phyloP scores from a whole-genome alignment of 2,113 vertebrate species.

The Sinocyclocheilus grahami region DNA sequence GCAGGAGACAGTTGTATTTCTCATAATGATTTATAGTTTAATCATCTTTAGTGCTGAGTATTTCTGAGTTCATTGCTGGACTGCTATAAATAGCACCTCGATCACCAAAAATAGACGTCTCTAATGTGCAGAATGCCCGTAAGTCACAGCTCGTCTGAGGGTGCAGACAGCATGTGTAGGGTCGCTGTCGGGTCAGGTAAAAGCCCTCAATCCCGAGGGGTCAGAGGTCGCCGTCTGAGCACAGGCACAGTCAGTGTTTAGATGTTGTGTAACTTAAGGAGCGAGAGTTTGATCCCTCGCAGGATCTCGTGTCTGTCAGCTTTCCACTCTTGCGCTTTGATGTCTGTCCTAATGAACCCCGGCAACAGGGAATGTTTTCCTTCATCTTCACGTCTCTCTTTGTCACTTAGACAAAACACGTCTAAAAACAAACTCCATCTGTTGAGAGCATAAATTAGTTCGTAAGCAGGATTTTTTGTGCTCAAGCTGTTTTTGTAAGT shows the following conservation, averaged over 20 bases:
- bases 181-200: slow-evolving; percentile 18
- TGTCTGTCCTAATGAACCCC: slow-evolving; percentile 14
- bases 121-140: neutral
- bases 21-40: slow-evolving; percentile 11
- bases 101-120: neutral
- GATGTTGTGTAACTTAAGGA: slow-evolving; percentile 28
- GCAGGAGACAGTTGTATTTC: neutral
- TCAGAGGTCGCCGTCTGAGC: slow-evolving; percentile 8
- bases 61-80: neutral
- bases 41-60: neutral
- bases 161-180: slow-evolving; percentile 26
- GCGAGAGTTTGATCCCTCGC: slow-evolving; percentile 4
- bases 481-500: neutral
- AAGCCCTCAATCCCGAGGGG: neutral
- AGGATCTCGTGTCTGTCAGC: slow-evolving; percentile 5
- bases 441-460: neutral
- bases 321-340: slow-evolving; percentile 29
- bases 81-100: slow-evolving; percentile 14
- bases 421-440: slow-evolving; percentile 40
- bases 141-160: neutral
- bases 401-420: neutral
- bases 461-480: neutral
- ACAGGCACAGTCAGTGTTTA: neutral
- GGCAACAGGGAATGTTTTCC: neutral
- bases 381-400: neutral